Evolutionary conservation across 1,140 invertebrate species (phyloP).

Genomic region (Meloidogyne exigua): DNA sequence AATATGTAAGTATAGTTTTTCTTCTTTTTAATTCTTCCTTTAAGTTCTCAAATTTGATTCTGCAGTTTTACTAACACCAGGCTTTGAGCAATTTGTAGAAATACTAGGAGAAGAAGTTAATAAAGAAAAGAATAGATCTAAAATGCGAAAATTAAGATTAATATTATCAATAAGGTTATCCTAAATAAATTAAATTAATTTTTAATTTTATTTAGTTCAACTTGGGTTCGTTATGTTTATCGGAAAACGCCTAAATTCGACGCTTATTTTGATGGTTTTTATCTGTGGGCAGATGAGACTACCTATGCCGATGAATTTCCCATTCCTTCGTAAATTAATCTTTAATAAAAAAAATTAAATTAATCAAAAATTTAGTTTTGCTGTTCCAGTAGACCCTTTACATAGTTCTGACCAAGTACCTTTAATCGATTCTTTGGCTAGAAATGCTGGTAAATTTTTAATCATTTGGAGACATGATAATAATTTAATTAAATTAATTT

Average conservation of each 20-base stretch:
- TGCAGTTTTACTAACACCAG: not conserved
- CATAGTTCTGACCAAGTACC: not conserved
- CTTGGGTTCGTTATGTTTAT: constrained; percentile 14
- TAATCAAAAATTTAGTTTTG: not conserved
- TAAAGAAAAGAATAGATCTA: not conserved
- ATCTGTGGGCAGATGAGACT: constrained; percentile 28
- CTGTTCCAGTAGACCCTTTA: constrained; percentile 23
- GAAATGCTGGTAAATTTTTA: constrained; percentile 14
- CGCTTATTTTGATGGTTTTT: constrained; percentile 24
- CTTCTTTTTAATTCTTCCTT: not conserved
- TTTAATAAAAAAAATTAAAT: not conserved
- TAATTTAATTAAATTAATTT: not conserved
- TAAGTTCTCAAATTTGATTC: constrained; percentile 20
- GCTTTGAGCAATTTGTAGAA: constrained; percentile 13
- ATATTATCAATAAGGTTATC: constrained; percentile 17
- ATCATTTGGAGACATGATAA: not conserved
- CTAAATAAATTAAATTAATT: not conserved
- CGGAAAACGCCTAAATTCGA: constrained; percentile 23
- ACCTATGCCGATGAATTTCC: not conserved
- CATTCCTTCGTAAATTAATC: not conserved
- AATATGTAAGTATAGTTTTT: constrained; percentile 1
- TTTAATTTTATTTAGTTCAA: constrained; percentile 9
- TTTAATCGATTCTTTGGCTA: not conserved
- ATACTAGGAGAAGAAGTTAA: constrained; percentile 8
- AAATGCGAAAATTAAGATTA: not conserved